A percentile compares a stretch with the other conserved stretches of the same genome.
phyloP scores from a whole-genome alignment of 2,113 vertebrate species.

The Gasterosteus aculeatus region DNA sequence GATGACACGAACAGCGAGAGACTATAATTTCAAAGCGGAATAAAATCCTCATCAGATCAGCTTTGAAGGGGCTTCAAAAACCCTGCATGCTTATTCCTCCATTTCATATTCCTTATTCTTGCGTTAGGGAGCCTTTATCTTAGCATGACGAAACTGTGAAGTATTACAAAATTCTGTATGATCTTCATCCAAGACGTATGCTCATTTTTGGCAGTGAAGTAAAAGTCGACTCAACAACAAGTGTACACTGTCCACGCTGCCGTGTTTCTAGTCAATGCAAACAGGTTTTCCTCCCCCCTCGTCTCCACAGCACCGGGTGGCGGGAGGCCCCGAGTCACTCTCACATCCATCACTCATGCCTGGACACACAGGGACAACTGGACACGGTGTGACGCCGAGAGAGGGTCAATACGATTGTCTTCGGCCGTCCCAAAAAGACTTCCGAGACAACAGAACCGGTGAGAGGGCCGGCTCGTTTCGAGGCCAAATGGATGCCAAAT shows the following conservation, averaged over 20 bases:
- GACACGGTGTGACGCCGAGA: conserved; percentile 52
- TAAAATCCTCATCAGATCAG: conserved; percentile 32
- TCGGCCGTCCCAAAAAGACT: conserved; percentile 60
- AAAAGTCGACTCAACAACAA: not conserved
- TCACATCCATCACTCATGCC: conserved; percentile 62
- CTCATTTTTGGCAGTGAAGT: conserved; percentile 3
- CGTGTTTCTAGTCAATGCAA: not conserved
- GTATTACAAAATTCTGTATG: not conserved
- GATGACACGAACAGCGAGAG: conserved; percentile 26
- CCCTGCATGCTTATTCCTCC: not conserved
- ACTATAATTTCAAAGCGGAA: conserved; percentile 31
- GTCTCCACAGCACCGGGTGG: conserved; percentile 69
- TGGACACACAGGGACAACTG: conserved; percentile 50
- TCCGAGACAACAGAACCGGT: conserved; percentile 77
- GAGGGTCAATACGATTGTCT: conserved; percentile 76
- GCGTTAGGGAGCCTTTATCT: conserved; percentile 1
- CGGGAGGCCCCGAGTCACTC: conserved; percentile 44
- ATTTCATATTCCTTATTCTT: conserved; percentile 3
- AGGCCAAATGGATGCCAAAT: conserved; percentile 2
- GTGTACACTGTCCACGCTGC: not conserved
- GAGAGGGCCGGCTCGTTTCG: conserved; percentile 43
- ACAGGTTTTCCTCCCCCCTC: not conserved
- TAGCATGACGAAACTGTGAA: not conserved
- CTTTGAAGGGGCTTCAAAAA: conserved; percentile 28
- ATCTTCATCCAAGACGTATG: not conserved